A percentile compares a stretch with the other conserved stretches of the same genome.
phyloP scores from a whole-genome alignment of 2,797 vertebrate genomes.

The Cottoperca gobio region DNA sequence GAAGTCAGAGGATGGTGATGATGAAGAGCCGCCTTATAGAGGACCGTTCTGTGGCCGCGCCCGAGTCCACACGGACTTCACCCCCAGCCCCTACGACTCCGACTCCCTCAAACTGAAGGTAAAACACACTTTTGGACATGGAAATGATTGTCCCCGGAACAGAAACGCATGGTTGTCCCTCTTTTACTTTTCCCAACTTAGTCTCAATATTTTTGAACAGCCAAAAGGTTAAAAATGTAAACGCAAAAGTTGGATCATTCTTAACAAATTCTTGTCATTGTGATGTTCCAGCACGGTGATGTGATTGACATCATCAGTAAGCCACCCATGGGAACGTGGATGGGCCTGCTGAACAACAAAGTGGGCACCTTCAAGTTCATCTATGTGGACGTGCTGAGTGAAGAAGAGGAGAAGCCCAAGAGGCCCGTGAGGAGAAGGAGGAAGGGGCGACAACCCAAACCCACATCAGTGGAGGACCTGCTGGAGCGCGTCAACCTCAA shows the following conservation, averaged over 20 bases:
- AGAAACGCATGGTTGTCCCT: neutral
- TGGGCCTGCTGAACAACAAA: conserved; percentile 98
- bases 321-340: conserved; percentile 99
- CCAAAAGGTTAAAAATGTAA: neutral
- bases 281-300: conserved; percentile 89
- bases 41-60: conserved; percentile 98
- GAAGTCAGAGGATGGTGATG: conserved; percentile 98
- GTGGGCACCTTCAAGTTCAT: conserved; percentile 99
- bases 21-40: conserved; percentile 95
- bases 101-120: conserved; percentile 99
- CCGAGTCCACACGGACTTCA: conserved; percentile 97
- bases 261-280: neutral
- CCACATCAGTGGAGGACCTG: conserved; percentile 96
- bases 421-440: conserved; percentile 91
- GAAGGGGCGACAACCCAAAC: conserved; percentile 93
- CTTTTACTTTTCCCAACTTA: neutral
- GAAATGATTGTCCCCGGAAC: neutral
- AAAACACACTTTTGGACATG: neutral
- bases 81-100: conserved; percentile 96
- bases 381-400: conserved; percentile 95
- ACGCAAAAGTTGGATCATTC: neutral
- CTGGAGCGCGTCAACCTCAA: conserved; percentile 97
- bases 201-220: neutral
- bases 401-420: conserved; percentile 97
- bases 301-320: conserved; percentile 99